Base-by-base conservation (phyloP, 2,797 vertebrate species). In the Crypturellus tataupa region DNA sequence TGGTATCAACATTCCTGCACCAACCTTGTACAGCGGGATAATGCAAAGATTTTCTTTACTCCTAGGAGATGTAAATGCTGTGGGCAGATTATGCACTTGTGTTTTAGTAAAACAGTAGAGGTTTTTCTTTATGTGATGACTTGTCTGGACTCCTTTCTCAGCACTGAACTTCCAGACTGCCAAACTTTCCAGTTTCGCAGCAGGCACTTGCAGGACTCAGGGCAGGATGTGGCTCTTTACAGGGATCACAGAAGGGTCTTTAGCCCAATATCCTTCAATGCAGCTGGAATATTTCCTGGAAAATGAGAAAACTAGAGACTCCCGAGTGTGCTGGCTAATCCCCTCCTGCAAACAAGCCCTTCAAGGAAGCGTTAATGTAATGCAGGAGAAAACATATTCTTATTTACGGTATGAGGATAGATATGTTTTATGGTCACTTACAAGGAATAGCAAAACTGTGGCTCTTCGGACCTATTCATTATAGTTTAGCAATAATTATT, bases 11-110 rank as follows among this genome's bases (percentile, higher is more conserved):
- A 16, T 82, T 82, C 60, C 39, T 63, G 31, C 20, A 27, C 21
- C 0, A 0, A 37, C 53, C 24, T 78, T 0, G 0, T 37, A 8
- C 12, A 47, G 8, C 33, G 1, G 72, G 47, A 70, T 44, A 56
- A 40, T 3, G 10, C 33, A 94, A 75, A 75, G 2, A 46, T 83
- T 87, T 92, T 80, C 40, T 64, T 89, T 46, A 75, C 0, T 78
- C 19, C 9, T 19, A 11, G 0, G 1, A 63, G 31, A 37, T 42
- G 42, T 44, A 62, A 35, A 5, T 25, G 19, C 35, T 15, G 3
- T 44, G 35, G 35, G 40, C 29, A 72, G 59, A 39, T 60, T 87
- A 78, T 46, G 37, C 24, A n/a, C 27, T 62, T 88, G 15, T 1
- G 12, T 80, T 91, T 90, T 55, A 47, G 56, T 79, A 56, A 69